Base-by-base conservation (phyloP, 2,888 invertebrate genomes). In the Aspidiotus rigidus region DNA sequence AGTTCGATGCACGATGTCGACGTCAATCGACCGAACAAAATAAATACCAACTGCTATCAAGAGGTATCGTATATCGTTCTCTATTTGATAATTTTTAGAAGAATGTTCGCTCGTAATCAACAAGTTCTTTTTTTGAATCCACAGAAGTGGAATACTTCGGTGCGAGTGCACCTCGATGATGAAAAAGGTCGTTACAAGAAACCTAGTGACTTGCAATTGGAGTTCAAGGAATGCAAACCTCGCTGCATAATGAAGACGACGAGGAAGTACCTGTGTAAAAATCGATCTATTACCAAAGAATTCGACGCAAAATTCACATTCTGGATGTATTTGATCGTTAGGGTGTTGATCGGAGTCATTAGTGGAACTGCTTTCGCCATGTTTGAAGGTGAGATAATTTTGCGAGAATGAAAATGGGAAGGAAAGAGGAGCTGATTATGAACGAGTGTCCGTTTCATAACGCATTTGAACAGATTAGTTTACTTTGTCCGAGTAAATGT, bases 331-430 rank as follows among this genome's bases (percentile, higher is more conserved):
- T 80, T 87, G 44, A 81, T 80, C 59, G 84, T 87, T 72, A 81
- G 85, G 77, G 79, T 80, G 0, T 77, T 80, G 71, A 78, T 80
- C 56, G 86, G 86, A 17, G 85, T 87, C 71, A 85, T 88, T 71
- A 83, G 87, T 55, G 87, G 88, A 0, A 88, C 88, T 2, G 84
- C 86, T 0, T 88, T 87, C 76, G 87, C 88, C 40, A 88, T 89
- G 86, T 89, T 89, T 76, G 88, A 89, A 78, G 87, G 74, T 72
- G 59, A 28, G 28, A 28, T 28, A 3, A 28, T 28, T 28, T 28
- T 28, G 28, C 28, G 28, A 28, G 28, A 28, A 28, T 28, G 28
- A 5, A 28, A 5, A 5, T 3, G 28, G 5, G 28, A 28, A 28
- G 28, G 28, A 5, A 28, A 28, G 28, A 28, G 28, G 28, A 28